A percentile compares a stretch with the other conserved stretches of the same genome.
Evolutionary conservation across 2,888 invertebrate genomes (phyloP).

Genomic region (Pandemis cinnamomeana): DNA sequence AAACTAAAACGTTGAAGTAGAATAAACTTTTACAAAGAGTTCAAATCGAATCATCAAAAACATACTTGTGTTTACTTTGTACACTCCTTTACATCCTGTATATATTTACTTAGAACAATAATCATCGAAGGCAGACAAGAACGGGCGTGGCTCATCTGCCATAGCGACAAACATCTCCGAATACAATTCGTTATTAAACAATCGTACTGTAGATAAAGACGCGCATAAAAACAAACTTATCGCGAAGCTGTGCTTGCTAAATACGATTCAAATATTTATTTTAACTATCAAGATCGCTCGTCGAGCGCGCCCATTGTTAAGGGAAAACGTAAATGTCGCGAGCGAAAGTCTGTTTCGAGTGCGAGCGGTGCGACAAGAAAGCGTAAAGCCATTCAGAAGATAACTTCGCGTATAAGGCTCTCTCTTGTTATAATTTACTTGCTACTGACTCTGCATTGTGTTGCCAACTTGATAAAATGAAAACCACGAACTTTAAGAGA

Average conservation of each 20-base stretch:
- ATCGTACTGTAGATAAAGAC: slow-evolving; percentile 19
- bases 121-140: neutral
- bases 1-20: too few relatives aligned
- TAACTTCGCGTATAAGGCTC: slow-evolving; percentile 33
- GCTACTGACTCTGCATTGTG: slow-evolving; percentile 29
- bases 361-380: slow-evolving; percentile 38
- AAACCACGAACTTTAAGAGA: slow-evolving; percentile 9
- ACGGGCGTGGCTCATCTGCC: neutral
- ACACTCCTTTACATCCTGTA: neutral
- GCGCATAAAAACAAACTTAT: slow-evolving; percentile 33
- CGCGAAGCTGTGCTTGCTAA: slow-evolving; percentile 30
- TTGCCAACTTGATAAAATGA: slow-evolving; percentile 27
- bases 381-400: slow-evolving; percentile 36
- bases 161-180: neutral
- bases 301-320: slow-evolving; percentile 32
- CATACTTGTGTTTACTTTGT: too few relatives aligned
- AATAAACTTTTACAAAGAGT: too few relatives aligned
- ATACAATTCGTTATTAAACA: slow-evolving; percentile 18
- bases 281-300: slow-evolving; percentile 39
- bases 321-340: slow-evolving; percentile 36
- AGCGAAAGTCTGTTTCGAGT: slow-evolving; percentile 37
- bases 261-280: slow-evolving; percentile 42
- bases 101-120: neutral
- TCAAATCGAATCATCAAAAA: too few relatives aligned
- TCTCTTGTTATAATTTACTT: slow-evolving; percentile 35